Percentiles rank a stretch among this genome's conserved stretches.
Conservation (phyloP, 2,113 vertebrate species). For the Leptodactylus fuscus region DNA sequence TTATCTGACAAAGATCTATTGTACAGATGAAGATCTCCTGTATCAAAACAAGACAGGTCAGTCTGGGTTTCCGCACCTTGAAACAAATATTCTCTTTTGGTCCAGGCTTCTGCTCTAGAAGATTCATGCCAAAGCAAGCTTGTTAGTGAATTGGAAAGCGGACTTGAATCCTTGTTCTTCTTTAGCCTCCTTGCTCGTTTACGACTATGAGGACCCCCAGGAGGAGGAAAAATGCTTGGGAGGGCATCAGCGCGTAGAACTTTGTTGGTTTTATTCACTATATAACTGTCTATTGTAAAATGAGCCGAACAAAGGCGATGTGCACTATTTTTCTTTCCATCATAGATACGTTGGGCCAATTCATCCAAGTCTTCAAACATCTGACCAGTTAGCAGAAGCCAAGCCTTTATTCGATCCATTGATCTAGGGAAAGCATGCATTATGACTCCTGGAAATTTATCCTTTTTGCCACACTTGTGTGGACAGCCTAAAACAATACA, state of each 20-base stretch:
- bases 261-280: neutral
- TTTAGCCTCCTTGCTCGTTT: neutral
- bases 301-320: neutral
- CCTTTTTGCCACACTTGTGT: neutral
- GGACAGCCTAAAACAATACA: neutral
- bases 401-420: neutral
- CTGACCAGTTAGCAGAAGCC: neutral
- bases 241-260: neutral
- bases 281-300: neutral
- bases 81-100: neutral
- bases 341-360: slow-evolving; percentile 2
- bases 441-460: neutral
- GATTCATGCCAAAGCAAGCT: neutral
- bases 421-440: neutral
- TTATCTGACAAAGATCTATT: neutral
- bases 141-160: neutral
- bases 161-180: neutral
- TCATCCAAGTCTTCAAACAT: neutral
- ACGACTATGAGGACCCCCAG: neutral
- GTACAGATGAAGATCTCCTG: neutral
- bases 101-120: neutral
- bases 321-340: neutral
- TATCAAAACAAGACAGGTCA: neutral
- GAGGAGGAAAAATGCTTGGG: neutral
- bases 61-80: neutral